phyloP scores from a whole-genome alignment of 2,113 vertebrate species.

The Nematolebias whitei region DNA sequence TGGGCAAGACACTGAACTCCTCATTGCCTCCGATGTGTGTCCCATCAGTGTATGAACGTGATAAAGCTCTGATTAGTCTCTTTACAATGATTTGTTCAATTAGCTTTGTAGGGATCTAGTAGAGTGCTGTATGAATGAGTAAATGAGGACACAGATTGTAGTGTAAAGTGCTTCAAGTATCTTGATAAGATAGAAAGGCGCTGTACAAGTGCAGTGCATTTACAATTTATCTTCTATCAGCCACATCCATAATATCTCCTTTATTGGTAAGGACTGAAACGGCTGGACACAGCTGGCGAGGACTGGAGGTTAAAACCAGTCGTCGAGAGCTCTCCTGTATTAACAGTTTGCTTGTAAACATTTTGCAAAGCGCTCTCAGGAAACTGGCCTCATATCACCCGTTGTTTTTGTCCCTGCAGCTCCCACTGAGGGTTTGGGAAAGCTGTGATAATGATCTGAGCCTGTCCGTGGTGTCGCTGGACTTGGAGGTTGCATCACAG shows the following conservation, averaged over 20 bases:
- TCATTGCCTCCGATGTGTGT: too few relatives aligned
- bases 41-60: too few relatives aligned
- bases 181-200: too few relatives aligned
- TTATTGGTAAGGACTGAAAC: constrained; percentile 11
- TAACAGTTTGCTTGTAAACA: constrained; percentile 31
- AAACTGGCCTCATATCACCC: constrained; percentile 1
- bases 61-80: too few relatives aligned
- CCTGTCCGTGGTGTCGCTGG: not conserved
- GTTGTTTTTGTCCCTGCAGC: not conserved
- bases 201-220: too few relatives aligned
- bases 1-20: too few relatives aligned
- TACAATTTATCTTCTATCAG: too few relatives aligned
- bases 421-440: constrained; percentile 12
- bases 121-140: too few relatives aligned
- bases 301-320: constrained; percentile 17
- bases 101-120: too few relatives aligned
- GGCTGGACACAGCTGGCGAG: not conserved
- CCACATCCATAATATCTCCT: constrained; percentile 20
- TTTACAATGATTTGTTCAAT: too few relatives aligned
- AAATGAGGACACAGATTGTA: too few relatives aligned
- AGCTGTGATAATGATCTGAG: constrained; percentile 17
- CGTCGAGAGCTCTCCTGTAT: constrained; percentile 4
- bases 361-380: constrained; percentile 15
- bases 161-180: too few relatives aligned
- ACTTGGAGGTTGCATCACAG: not conserved